These are phyloP conservation scores for Torymus tubicola DNA, from an alignment of 2,888 invertebrate genomes.

Conservation along the genomic window DNA sequence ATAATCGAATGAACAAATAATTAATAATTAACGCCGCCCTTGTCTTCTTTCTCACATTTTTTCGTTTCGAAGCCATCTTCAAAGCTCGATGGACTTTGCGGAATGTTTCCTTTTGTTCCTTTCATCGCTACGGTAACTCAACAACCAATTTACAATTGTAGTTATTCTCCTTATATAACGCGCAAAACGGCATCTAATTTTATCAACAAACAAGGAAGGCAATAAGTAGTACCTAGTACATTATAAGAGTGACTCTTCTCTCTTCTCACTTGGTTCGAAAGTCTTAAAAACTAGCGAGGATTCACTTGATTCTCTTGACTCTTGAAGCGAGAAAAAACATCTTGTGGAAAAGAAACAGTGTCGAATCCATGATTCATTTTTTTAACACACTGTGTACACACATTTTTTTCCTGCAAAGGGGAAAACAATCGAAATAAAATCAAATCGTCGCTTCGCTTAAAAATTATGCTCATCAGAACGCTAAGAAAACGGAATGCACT, in stretches of 20 bases:
- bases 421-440: constrained; percentile 23
- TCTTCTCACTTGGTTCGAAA: constrained; percentile 46
- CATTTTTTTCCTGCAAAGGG: constrained; percentile 16
- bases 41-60: constrained; percentile 25
- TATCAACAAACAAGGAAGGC: constrained; percentile 56
- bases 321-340: constrained; percentile 39
- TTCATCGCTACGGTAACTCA: constrained; percentile 51
- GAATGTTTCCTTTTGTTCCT: constrained; percentile 46
- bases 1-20: constrained; percentile 37
- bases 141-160: constrained; percentile 53
- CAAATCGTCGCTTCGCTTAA: too few relatives aligned
- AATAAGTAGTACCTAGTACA: constrained; percentile 54
- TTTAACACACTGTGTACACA: constrained; percentile 20
- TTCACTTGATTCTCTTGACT: constrained; percentile 51
- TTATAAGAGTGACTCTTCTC: constrained; percentile 45
- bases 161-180: constrained; percentile 45
- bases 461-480: too few relatives aligned
- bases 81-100: constrained; percentile 34
- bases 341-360: constrained; percentile 23
- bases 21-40: constrained; percentile 34
- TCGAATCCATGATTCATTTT: constrained; percentile 27
- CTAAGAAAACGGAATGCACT: too few relatives aligned
- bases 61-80: constrained; percentile 18
- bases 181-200: constrained; percentile 47
- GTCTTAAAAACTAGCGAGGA: constrained; percentile 57